A percentile compares a stretch with the other conserved stretches of the same genome.
phyloP scores from a whole-genome alignment of 2,113 vertebrate genomes.

The Etheostoma cragini region DNA sequence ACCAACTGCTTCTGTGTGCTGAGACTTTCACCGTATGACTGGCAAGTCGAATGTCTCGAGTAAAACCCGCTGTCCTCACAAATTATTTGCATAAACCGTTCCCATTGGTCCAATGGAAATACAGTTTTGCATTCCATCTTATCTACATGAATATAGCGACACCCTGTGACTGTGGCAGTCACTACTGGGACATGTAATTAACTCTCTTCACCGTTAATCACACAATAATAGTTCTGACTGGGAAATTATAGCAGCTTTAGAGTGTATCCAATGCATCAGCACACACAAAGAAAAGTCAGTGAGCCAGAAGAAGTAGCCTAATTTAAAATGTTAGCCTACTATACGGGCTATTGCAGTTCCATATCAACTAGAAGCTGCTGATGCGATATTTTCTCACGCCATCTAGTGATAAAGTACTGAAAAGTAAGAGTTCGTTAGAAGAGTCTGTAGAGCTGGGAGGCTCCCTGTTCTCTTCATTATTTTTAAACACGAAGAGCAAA shows the following conservation, averaged over 20 bases:
- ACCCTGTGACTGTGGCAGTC: slow-evolving; percentile 10
- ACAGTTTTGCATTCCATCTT: too few species aligned
- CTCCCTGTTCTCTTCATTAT: too few species aligned
- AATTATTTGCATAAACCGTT: slow-evolving; percentile 70
- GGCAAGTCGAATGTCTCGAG: neutral
- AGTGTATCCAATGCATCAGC: neutral
- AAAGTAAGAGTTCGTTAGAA: neutral
- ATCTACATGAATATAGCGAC: slow-evolving; percentile 28
- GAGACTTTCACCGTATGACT: neutral
- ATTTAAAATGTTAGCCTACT: neutral
- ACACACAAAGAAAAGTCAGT: neutral
- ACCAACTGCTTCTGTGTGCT: neutral
- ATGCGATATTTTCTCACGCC: neutral
- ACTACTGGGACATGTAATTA: too few species aligned
- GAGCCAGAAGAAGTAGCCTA: neutral
- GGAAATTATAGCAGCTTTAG: neutral
- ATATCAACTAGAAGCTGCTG: neutral
- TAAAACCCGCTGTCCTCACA: neutral
- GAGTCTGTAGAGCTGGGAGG: too few species aligned
- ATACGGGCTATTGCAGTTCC: neutral
- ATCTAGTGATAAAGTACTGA: neutral
- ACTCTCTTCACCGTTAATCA: neutral
- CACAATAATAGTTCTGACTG: neutral
- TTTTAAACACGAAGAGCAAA: too few species aligned
- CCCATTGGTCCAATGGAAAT: slow-evolving; percentile 52